Percentiles rank a stretch among this genome's conserved stretches.
These are phyloP conservation scores for Thryonomys swinderianus DNA, from an alignment of 2,113 vertebrate species.

Conservation along the genomic window DNA sequence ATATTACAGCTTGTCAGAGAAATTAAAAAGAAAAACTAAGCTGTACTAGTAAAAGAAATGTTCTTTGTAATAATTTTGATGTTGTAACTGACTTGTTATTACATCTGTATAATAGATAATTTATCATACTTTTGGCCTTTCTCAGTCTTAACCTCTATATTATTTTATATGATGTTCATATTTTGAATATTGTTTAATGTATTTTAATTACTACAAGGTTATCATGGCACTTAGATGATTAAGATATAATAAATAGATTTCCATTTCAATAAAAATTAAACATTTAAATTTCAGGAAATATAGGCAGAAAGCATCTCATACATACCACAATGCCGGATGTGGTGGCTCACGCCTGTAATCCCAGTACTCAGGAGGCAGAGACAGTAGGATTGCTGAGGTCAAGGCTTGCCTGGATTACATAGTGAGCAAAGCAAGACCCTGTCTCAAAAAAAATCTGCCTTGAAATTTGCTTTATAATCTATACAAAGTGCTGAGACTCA, in stretches of 20 bases:
- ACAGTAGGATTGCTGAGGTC: no score
- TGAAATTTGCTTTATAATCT: not conserved
- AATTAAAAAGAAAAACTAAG: constrained; percentile 6
- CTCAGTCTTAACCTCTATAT: not conserved
- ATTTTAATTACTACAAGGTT: constrained; percentile 29
- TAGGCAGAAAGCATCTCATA: not conserved
- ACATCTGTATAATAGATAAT: not conserved
- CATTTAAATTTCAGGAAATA: not conserved
- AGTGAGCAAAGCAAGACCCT: no score
- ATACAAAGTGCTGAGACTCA: not conserved
- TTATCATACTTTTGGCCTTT: constrained; percentile 8
- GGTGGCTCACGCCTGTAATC: no score
- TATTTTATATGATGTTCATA: not conserved
- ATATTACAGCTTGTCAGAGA: not conserved
- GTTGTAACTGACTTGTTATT: constrained; percentile 30
- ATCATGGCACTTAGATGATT: not conserved
- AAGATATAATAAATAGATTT: not conserved
- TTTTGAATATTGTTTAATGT: constrained; percentile 15
- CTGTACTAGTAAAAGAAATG: not conserved
- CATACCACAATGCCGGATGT: no score
- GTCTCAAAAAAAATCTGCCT: not conserved
- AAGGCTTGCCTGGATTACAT: no score
- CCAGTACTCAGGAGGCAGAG: no score
- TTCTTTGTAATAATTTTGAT: constrained; percentile 7
- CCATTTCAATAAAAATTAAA: constrained; percentile 41